Evolutionary conservation across 2,888 invertebrate genomes (phyloP).

Genomic region (Eulithis prunata): DNA sequence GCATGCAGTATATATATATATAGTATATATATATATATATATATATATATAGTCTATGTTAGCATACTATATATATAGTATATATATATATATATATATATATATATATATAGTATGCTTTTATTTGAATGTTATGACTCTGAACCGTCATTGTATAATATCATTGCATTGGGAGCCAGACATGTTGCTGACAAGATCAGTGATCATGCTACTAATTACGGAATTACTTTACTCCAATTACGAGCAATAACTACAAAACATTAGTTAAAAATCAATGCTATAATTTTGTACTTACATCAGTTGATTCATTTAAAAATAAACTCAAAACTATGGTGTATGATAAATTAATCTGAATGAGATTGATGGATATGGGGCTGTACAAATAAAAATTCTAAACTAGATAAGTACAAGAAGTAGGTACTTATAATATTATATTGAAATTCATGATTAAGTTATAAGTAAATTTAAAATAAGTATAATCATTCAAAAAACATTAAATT

Average conservation of each 20-base stretch:
- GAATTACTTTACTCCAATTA: neutral
- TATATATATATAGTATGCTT: too few relatives aligned
- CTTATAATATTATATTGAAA: constrained; percentile 5
- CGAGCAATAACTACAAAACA: neutral
- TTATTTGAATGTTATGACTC: too few relatives aligned
- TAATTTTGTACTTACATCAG: constrained; percentile 27
- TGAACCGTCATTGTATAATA: too few relatives aligned
- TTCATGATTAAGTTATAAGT: constrained; percentile 11
- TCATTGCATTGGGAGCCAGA: too few relatives aligned
- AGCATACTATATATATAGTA: too few relatives aligned
- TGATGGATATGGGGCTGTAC: constrained; percentile 11
- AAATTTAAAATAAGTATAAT: neutral
- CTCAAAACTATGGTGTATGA: neutral
- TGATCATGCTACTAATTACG: neutral
- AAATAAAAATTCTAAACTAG: constrained; percentile 5
- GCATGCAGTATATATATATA: too few relatives aligned
- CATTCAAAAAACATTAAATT: constrained; percentile 14
- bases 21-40: too few relatives aligned
- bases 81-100: too few relatives aligned
- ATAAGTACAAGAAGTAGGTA: constrained; percentile 19
- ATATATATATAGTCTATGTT: too few relatives aligned
- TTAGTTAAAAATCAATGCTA: neutral
- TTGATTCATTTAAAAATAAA: constrained; percentile 20
- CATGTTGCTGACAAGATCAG: too few relatives aligned
- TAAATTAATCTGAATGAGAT: neutral